A percentile compares a stretch with the other conserved stretches of the same genome.
These are phyloP conservation scores for Tokudaia muenninki DNA, from an alignment of 2,797 vertebrate genomes.

Conservation along the genomic window DNA sequence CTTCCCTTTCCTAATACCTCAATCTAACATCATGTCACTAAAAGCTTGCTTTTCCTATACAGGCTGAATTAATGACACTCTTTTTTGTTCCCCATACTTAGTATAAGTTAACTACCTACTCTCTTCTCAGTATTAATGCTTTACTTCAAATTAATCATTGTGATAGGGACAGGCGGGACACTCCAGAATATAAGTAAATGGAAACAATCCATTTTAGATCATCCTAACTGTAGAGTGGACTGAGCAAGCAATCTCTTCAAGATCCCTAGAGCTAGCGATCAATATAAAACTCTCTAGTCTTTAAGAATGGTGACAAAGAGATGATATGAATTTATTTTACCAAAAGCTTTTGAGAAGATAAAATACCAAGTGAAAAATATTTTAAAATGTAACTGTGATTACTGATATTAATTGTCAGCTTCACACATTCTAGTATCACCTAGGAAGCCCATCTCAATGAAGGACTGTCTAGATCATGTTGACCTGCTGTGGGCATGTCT, in stretches of 20 bases:
- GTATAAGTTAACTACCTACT: not conserved
- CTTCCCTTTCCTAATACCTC: not conserved
- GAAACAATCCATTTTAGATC: not conserved
- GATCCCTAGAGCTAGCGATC: not conserved
- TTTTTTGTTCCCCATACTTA: not conserved
- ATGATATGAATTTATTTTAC: not conserved
- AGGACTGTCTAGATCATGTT: not conserved
- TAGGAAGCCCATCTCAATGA: not conserved
- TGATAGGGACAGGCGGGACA: not conserved
- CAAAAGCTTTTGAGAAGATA: constrained; percentile 14
- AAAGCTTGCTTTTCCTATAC: not conserved
- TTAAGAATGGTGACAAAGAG: not conserved
- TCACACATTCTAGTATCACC: not conserved
- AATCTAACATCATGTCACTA: not conserved
- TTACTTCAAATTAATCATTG: constrained; percentile 6
- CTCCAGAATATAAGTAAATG: constrained; percentile 7
- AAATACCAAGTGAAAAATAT: not conserved
- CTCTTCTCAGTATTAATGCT: not conserved
- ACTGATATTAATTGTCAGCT: not conserved
- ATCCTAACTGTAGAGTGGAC: not conserved
- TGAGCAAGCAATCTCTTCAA: not conserved
- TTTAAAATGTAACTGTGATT: not conserved
- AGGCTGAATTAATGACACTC: not conserved
- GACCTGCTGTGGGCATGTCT: not conserved
- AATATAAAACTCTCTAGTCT: not conserved